Evolutionary conservation across 2,113 vertebrate genomes (phyloP).

Genomic region (Todiramphus chloris): DNA sequence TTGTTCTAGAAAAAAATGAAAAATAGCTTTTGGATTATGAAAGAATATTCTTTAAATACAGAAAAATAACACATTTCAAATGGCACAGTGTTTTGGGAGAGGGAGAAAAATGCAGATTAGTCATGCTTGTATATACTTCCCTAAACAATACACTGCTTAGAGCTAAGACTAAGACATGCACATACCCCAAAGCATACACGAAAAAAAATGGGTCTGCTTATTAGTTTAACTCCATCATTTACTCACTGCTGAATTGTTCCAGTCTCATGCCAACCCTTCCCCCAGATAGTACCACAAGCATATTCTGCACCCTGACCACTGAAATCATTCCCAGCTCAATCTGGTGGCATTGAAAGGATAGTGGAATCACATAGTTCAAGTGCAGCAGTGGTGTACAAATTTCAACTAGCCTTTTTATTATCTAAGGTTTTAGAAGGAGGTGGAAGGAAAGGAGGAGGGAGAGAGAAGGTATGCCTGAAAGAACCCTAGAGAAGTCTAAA

Average conservation of each 20-base stretch:
- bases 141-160: slow-evolving; percentile 2
- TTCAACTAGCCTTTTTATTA: background rate
- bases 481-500: background rate
- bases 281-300: background rate
- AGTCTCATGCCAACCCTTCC: background rate
- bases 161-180: background rate
- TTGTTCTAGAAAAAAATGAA: slow-evolving; percentile 69
- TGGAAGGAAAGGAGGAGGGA: background rate
- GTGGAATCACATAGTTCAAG: background rate
- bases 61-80: slow-evolving; percentile 40
- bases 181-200: background rate
- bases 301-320: background rate
- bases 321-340: background rate
- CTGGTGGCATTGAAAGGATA: background rate
- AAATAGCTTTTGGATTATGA: slow-evolving; percentile 32
- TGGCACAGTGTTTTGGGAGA: background rate
- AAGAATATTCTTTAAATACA: slow-evolving; percentile 37
- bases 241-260: background rate
- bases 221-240: slow-evolving; percentile 13
- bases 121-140: background rate
- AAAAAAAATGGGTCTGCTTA: background rate
- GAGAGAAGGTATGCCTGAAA: background rate
- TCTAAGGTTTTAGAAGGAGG: background rate
- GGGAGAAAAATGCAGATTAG: slow-evolving; percentile 8
- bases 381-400: background rate